phyloP scores from a whole-genome alignment of 2,113 vertebrate species.

The Cebus imitator region DNA sequence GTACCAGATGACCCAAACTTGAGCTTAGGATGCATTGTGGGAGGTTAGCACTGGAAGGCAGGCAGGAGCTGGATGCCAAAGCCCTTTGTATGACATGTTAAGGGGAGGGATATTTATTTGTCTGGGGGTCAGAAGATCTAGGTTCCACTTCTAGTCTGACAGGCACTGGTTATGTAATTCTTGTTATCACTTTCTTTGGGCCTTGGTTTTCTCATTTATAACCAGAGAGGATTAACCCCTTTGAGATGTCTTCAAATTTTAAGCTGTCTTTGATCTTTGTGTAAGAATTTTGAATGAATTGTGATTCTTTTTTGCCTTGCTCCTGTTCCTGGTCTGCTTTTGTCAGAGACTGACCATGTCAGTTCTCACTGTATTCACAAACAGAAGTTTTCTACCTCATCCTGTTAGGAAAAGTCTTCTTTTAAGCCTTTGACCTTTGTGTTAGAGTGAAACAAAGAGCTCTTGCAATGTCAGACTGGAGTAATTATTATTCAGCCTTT shows the following conservation, averaged over 20 bases:
- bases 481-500: slow-evolving; percentile 60
- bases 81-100: background rate
- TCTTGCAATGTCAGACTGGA: slow-evolving; percentile 9
- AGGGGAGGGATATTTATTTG: background rate
- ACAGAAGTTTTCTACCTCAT: background rate
- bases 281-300: background rate
- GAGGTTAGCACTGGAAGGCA: background rate
- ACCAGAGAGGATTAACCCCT: background rate
- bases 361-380: background rate
- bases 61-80: too few species aligned
- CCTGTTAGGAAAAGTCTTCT: background rate
- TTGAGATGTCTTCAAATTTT: background rate
- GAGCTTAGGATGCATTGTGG: background rate
- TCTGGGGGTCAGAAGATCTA: background rate
- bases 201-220: background rate
- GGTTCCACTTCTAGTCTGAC: background rate
- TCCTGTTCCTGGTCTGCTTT: background rate
- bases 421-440: background rate
- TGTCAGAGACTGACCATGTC: background rate
- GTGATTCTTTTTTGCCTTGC: background rate
- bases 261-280: background rate
- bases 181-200: background rate
- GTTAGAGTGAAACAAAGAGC: background rate
- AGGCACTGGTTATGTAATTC: background rate
- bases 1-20: background rate